A percentile compares a stretch with the other conserved stretches of the same genome.
Evolutionary conservation across 2,888 invertebrate species (phyloP).

Genomic region (Choristoneura rosaceana): DNA sequence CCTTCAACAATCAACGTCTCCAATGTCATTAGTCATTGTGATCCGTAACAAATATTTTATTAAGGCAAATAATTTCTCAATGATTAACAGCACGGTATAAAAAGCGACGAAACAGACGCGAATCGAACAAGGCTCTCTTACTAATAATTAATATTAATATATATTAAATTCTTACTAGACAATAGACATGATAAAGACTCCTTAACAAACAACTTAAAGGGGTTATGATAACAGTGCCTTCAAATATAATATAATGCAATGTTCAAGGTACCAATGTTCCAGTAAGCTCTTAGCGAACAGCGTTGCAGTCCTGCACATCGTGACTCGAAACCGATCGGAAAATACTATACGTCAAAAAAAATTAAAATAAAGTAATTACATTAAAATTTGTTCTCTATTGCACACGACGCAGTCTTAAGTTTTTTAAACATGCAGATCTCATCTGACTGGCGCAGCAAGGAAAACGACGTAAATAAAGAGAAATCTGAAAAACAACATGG

Average conservation of each 20-base stretch:
- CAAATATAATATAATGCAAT: slow-evolving; percentile 78
- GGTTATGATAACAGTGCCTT: slow-evolving; percentile 82
- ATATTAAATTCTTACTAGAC: slow-evolving; percentile 84
- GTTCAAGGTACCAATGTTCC: slow-evolving; percentile 76
- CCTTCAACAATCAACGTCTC: slow-evolving; percentile 59
- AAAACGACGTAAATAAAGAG: slow-evolving; percentile 52
- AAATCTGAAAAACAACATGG: slow-evolving; percentile 74
- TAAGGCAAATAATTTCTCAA: slow-evolving; percentile 60
- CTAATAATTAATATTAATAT: slow-evolving; percentile 77
- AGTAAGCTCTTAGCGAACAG: slow-evolving; percentile 77
- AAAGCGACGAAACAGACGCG: slow-evolving; percentile 76
- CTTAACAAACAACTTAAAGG: slow-evolving; percentile 83
- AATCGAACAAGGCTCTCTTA: slow-evolving; percentile 79
- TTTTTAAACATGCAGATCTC: slow-evolving; percentile 76
- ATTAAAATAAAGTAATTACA: slow-evolving; percentile 41
- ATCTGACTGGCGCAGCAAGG: slow-evolving; percentile 65
- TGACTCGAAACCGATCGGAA: slow-evolving; percentile 39
- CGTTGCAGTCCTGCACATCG: slow-evolving; percentile 53
- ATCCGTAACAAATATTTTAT: slow-evolving; percentile 65
- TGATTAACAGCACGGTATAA: slow-evolving; percentile 71
- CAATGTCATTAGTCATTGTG: slow-evolving; percentile 53
- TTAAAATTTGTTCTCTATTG: slow-evolving; percentile 44
- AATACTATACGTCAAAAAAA: slow-evolving; percentile 40
- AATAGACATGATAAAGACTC: slow-evolving; percentile 83
- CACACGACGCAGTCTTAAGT: slow-evolving; percentile 60